These are phyloP conservation scores for Varecia variegata DNA, from an alignment of 2,797 vertebrate species.

Conservation along the genomic window DNA sequence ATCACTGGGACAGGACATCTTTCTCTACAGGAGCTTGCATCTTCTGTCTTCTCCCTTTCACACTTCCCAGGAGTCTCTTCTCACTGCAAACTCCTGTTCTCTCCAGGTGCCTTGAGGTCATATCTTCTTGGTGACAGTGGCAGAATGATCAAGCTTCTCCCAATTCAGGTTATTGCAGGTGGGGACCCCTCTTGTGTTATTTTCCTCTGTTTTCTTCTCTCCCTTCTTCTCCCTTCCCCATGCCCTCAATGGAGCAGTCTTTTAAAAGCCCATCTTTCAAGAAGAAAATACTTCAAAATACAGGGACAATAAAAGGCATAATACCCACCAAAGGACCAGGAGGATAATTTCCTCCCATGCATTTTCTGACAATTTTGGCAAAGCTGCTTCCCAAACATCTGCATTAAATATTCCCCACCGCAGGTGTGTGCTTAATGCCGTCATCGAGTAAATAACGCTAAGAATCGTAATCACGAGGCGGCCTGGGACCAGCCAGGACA, in stretches of 20 bases:
- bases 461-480: rapidly evolving
- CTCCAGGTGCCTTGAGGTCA: background rate
- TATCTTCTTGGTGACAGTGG: rapidly evolving
- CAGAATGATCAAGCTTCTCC: rapidly evolving
- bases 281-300: conserved; percentile 6
- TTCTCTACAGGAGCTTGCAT: rapidly evolving
- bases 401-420: background rate
- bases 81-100: background rate
- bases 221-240: background rate
- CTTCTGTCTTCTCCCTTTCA: rapidly evolving
- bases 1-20: background rate
- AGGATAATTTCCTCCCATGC: conserved; percentile 26
- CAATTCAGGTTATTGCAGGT: no score
- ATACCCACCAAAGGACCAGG: background rate
- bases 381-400: conserved; percentile 52
- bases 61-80: background rate
- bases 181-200: background rate
- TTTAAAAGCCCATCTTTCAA: conserved; percentile 29
- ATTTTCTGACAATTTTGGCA: conserved; percentile 51
- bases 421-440: background rate
- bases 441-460: background rate
- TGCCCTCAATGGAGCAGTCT: background rate
- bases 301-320: conserved; percentile 20
- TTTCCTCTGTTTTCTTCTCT: background rate
- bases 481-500: background rate